Evolutionary conservation across 1,140 invertebrate genomes (phyloP).

Genomic region (Nephila pilipes): DNA sequence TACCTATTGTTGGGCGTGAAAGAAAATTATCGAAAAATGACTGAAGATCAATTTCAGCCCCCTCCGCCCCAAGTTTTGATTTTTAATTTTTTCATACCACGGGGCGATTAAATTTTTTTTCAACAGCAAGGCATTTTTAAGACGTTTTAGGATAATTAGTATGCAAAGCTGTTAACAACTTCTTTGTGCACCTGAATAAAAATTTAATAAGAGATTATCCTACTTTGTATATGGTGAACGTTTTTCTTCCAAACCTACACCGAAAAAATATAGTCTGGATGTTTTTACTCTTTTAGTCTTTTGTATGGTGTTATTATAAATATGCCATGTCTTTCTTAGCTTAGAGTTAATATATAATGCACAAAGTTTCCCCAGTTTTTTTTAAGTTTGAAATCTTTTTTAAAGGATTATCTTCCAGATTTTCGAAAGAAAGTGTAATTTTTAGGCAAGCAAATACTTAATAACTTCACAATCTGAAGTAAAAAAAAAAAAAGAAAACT

Average conservation of each 20-base stretch:
- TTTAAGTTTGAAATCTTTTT: slow-evolving; percentile 48
- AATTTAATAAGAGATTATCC: slow-evolving; percentile 77
- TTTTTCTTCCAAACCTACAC: slow-evolving; percentile 45
- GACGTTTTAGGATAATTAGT: slow-evolving; percentile 75
- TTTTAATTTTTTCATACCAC: slow-evolving; percentile 46
- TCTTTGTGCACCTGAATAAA: slow-evolving; percentile 75
- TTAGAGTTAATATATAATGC: slow-evolving; percentile 70
- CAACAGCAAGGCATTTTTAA: slow-evolving; percentile 62
- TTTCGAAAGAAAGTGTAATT: slow-evolving; percentile 69
- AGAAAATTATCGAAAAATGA: slow-evolving; percentile 75
- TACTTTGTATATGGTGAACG: slow-evolving; percentile 51
- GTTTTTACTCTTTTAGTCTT: slow-evolving; percentile 66
- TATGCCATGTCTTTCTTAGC: slow-evolving; percentile 46
- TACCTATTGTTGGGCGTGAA: slow-evolving; percentile 57
- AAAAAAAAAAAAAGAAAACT: not conserved
- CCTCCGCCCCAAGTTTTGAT: slow-evolving; percentile 46
- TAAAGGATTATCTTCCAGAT: slow-evolving; percentile 68
- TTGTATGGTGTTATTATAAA: slow-evolving; percentile 75
- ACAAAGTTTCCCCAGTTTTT: slow-evolving; percentile 58
- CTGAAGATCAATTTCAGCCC: slow-evolving; percentile 68
- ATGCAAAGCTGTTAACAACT: slow-evolving; percentile 77
- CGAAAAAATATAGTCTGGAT: slow-evolving; percentile 39
- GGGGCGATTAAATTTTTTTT: slow-evolving; percentile 23
- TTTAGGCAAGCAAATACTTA: slow-evolving; percentile 46
- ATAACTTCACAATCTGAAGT: slow-evolving; percentile 33